Conservation (phyloP, 2,888 invertebrate genomes). For the Seira sanloemensis region DNA sequence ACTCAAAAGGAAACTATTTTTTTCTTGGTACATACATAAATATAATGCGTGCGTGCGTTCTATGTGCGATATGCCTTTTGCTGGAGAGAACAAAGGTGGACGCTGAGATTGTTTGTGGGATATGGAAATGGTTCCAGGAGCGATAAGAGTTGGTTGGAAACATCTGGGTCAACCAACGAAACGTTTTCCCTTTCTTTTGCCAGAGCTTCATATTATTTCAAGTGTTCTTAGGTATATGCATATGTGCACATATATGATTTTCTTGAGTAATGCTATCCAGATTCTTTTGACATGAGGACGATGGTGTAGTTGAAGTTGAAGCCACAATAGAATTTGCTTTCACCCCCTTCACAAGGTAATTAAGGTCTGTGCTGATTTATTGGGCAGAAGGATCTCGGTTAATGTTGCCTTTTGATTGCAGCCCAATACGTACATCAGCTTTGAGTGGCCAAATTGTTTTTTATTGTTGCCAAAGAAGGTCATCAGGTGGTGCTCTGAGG, state of each 20-base stretch:
- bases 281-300: background rate
- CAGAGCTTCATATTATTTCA: too few species aligned
- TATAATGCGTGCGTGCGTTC: background rate
- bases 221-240: too few species aligned
- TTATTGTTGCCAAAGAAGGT: slow-evolving; percentile 31
- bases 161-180: slow-evolving; percentile 47
- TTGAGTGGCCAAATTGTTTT: background rate
- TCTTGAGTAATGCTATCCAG: background rate
- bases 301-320: background rate
- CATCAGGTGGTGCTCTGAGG: background rate
- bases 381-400: slow-evolving; percentile 43
- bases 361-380: slow-evolving; percentile 58
- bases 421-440: background rate
- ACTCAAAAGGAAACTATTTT: background rate
- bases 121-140: background rate
- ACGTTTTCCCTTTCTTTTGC: slow-evolving; percentile 26
- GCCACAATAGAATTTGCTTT: slow-evolving; percentile 23
- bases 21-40: too few species aligned
- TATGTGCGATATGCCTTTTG: background rate
- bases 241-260: too few species aligned
- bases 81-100: background rate
- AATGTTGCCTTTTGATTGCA: slow-evolving; percentile 43
- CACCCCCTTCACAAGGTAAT: slow-evolving; percentile 33
- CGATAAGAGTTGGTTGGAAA: slow-evolving; percentile 26
- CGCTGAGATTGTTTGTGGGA: background rate